phyloP scores from a whole-genome alignment of 2,797 vertebrate species.

The Gadopsis bispinosus region DNA sequence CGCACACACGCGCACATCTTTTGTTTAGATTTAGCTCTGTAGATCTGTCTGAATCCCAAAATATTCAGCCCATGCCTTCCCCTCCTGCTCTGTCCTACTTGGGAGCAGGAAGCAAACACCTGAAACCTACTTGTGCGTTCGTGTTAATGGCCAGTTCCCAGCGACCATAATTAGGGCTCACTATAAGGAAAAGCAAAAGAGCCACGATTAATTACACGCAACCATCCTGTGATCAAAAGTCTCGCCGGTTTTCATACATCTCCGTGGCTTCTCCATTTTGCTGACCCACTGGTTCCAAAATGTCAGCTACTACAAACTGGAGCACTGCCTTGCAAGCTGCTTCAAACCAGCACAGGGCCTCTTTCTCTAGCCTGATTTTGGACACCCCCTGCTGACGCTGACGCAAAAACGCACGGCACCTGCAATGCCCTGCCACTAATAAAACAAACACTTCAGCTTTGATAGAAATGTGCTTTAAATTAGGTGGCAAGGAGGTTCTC shows the following conservation, averaged over 20 bases:
- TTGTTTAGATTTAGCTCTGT: conserved; percentile 49
- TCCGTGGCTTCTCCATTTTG: conserved; percentile 74
- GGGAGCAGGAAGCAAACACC: conserved; percentile 32
- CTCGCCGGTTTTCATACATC: conserved; percentile 69
- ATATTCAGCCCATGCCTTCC: conserved; percentile 29
- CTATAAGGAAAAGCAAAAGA: conserved; percentile 15
- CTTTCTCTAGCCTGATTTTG: conserved; percentile 65
- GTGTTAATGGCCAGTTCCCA: conserved; percentile 29
- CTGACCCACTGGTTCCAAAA: conserved; percentile 84
- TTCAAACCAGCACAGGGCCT: conserved; percentile 51
- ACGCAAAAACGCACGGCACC: conserved; percentile 52
- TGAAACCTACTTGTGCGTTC: conserved; percentile 46
- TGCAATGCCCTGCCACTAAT: too few species aligned
- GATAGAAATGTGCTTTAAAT: conserved; percentile 8
- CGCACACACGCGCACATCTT: conserved; percentile 17
- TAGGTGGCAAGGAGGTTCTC: background rate
- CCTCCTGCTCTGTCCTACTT: conserved; percentile 44
- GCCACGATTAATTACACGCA: conserved; percentile 53
- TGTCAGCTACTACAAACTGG: conserved; percentile 81
- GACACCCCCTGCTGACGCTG: conserved; percentile 80
- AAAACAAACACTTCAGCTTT: background rate
- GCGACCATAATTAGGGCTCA: conserved; percentile 50
- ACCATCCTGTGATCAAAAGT: conserved; percentile 55
- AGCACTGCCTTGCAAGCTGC: conserved; percentile 66
- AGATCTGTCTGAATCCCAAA: conserved; percentile 22